A percentile compares a stretch with the other conserved stretches of the same genome.
Evolutionary conservation across 2,797 vertebrate genomes (phyloP).

Genomic region (Brachymystax lenok): DNA sequence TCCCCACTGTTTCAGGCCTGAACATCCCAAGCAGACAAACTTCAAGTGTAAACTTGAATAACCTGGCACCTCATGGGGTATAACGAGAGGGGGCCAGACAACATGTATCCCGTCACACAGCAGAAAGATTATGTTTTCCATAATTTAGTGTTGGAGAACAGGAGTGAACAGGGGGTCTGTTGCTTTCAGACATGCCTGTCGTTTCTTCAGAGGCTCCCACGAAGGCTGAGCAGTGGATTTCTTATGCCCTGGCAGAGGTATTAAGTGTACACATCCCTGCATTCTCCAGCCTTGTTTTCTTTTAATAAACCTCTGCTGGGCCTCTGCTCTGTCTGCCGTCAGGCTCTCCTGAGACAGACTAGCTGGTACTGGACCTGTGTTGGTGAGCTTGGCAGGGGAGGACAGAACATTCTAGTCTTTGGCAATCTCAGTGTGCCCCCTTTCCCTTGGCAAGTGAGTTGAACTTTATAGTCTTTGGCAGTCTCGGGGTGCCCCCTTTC

Average conservation of each 20-base stretch:
- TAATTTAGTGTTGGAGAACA: conserved; percentile 24
- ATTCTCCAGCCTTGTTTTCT: conserved; percentile 70
- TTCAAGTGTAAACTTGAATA: neutral
- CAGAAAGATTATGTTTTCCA: conserved; percentile 27
- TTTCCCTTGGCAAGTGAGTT: neutral
- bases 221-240: conserved; percentile 41
- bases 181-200: conserved; percentile 25
- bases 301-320: conserved; percentile 70
- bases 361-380: neutral
- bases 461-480: neutral
- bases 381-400: conserved; percentile 1
- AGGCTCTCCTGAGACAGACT: conserved; percentile 23
- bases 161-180: conserved; percentile 7
- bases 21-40: neutral
- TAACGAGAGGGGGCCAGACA: neutral
- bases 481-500: neutral
- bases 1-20: conserved; percentile 6
- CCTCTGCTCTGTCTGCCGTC: conserved; percentile 35
- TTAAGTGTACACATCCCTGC: conserved; percentile 64
- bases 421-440: neutral
- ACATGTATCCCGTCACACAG: neutral
- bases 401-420: neutral
- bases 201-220: conserved; percentile 46
- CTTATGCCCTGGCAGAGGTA: conserved; percentile 43
- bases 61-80: conserved; percentile 5